Base-by-base conservation (phyloP, 2,888 invertebrate species). In the Agrochola macilenta region DNA sequence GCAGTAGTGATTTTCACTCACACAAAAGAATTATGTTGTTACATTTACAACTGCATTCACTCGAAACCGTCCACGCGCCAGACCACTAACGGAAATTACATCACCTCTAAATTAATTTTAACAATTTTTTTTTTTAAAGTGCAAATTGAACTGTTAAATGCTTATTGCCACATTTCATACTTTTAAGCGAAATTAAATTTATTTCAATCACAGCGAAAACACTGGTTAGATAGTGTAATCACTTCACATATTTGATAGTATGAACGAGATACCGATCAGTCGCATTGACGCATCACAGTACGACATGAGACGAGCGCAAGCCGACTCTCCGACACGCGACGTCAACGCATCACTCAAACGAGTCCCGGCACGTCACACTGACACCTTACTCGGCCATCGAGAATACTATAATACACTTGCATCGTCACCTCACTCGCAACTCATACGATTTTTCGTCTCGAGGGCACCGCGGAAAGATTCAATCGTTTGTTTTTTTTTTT, bases 141-240 rank as follows among this genome's bases (percentile, higher is more conserved):
- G 93, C 91, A 92, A 90, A 84, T 90, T 89, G 85, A 90, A 89
- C 89, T 88, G 91, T 91, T 93, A 93, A 94, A 94, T 93, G 93
- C 93, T 92, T 89, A 85, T 83, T 86, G 84, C 83, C 86, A 86
- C 88, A 83, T 85, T 76, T 84, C 78, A 88, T 88, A 87, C 85
- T 87, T 78, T 87, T 76, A 82, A 82, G 84, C 81, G 58, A 86
- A 85, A 87, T 83, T 64, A 74, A 82, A 76, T 84, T 61, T 64
- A 83, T 49, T 78, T 82, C 64, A 78, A 73, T 68, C 71, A 78
- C 76, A 80, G 81, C 65, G 76, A 87, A 43, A 76, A 81, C 84
- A 86, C 81, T 69, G 68, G 73, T 74, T 76, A 69, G 63, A 68
- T 69, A 81, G 87, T 79, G 82, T 75, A 73, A 83, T 83, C 86